Percentiles rank a stretch among this genome's conserved stretches.
Evolutionary conservation across 2,797 vertebrate genomes (phyloP).

Genomic region (Natrix natrix): DNA sequence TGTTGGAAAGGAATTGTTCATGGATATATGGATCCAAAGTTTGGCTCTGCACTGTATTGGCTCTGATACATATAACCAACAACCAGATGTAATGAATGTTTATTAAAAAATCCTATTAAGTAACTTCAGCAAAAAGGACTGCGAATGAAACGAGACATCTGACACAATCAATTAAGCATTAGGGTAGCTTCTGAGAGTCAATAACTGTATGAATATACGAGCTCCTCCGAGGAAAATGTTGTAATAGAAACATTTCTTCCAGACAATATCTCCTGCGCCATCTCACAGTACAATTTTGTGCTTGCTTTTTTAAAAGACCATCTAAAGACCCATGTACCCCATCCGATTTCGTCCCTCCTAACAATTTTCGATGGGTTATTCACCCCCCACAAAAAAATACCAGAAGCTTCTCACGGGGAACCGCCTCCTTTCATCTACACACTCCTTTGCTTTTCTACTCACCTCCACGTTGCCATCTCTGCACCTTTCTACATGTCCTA

Average conservation of each 20-base stretch:
- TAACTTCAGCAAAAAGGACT: background rate
- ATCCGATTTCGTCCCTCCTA: background rate
- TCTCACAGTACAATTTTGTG: background rate
- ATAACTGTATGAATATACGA: background rate
- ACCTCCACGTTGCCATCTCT: background rate
- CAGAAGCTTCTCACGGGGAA: background rate
- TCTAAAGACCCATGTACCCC: background rate
- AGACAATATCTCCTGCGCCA: background rate
- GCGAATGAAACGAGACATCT: background rate
- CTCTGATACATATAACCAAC: background rate
- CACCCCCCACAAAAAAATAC: too few species aligned
- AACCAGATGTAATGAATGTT: background rate
- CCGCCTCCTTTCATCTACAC: background rate
- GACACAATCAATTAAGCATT: background rate
- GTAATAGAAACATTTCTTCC: too few species aligned
- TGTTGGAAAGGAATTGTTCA: background rate
- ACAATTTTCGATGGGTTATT: background rate
- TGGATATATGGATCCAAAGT: background rate
- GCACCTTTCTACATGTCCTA: background rate
- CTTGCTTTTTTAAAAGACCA: background rate
- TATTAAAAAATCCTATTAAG: background rate
- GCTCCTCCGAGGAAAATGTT: too few species aligned
- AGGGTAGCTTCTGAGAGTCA: background rate
- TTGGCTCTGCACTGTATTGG: background rate
- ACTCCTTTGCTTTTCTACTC: background rate